These are phyloP conservation scores for Petrolisthes manimaculis DNA, from an alignment of 2,888 invertebrate species.

Conservation along the genomic window DNA sequence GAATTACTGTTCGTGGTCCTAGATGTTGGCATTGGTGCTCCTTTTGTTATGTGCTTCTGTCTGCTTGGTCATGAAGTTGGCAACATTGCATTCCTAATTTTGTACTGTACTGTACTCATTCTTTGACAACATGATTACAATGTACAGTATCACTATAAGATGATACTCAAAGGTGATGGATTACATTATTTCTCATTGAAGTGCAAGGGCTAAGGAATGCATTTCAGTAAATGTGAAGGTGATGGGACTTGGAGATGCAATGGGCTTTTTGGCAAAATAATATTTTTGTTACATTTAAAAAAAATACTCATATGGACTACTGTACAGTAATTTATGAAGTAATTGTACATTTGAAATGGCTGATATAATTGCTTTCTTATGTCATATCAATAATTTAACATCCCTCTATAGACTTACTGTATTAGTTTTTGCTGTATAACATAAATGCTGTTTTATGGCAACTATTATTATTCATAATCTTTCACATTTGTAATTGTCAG, in stretches of 20 bases:
- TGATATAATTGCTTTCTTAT: no score
- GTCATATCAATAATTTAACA: no score
- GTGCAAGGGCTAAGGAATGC: neutral
- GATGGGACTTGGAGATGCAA: slow-evolving; percentile 13
- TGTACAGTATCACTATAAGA: slow-evolving; percentile 8
- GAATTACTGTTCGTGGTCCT: neutral
- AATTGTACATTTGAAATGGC: no score
- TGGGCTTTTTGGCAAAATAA: neutral
- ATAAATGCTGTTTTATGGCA: no score
- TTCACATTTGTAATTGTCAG: no score
- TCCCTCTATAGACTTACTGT: no score
- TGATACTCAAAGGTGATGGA: neutral
- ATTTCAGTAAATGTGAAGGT: slow-evolving; percentile 7
- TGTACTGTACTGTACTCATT: slow-evolving; percentile 1
- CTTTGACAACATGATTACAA: slow-evolving; percentile 3
- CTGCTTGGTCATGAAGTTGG: slow-evolving; percentile 5
- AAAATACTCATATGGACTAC: no score
- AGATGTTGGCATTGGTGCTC: slow-evolving; percentile 1
- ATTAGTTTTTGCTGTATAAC: no score
- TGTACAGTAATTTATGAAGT: no score
- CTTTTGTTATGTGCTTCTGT: slow-evolving; percentile 15
- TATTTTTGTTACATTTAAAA: no score
- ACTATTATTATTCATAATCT: no score
- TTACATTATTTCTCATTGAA: neutral
- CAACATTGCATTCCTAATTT: neutral